phyloP scores from a whole-genome alignment of 2,888 invertebrate genomes.

The Tyria jacobaeae region DNA sequence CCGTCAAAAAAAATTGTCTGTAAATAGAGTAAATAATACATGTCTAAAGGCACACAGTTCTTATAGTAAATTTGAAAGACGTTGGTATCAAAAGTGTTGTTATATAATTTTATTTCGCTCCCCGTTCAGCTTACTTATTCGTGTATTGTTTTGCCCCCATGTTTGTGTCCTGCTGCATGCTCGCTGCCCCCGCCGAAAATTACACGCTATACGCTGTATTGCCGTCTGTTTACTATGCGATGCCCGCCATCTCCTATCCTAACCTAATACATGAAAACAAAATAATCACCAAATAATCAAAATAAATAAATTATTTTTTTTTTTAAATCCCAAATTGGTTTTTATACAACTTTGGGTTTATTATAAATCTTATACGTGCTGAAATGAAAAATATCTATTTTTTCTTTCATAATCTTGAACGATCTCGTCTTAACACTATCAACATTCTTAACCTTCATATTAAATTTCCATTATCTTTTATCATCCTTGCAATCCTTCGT shows the following conservation, averaged over 20 bases:
- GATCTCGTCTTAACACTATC: background rate
- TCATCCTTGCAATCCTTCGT: too few species aligned
- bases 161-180: slow-evolving; percentile 77
- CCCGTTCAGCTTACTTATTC: slow-evolving; percentile 71
- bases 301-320: background rate
- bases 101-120: slow-evolving; percentile 46
- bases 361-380: too few species aligned
- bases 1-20: slow-evolving; percentile 1
- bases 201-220: slow-evolving; percentile 70
- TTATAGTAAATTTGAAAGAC: background rate
- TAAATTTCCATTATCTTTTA: too few species aligned
- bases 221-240: slow-evolving; percentile 54
- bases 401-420: background rate
- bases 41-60: background rate
- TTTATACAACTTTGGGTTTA: background rate
- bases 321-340: background rate
- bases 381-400: background rate
- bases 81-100: slow-evolving; percentile 30
- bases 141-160: slow-evolving; percentile 79
- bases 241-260: slow-evolving; percentile 11
- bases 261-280: background rate
- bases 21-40: background rate
- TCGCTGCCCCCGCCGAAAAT: slow-evolving; percentile 68
- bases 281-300: too few species aligned
- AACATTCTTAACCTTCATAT: too few species aligned